Base-by-base conservation (phyloP, 2,888 invertebrate genomes). In the Carpatolechia fugitivella region DNA sequence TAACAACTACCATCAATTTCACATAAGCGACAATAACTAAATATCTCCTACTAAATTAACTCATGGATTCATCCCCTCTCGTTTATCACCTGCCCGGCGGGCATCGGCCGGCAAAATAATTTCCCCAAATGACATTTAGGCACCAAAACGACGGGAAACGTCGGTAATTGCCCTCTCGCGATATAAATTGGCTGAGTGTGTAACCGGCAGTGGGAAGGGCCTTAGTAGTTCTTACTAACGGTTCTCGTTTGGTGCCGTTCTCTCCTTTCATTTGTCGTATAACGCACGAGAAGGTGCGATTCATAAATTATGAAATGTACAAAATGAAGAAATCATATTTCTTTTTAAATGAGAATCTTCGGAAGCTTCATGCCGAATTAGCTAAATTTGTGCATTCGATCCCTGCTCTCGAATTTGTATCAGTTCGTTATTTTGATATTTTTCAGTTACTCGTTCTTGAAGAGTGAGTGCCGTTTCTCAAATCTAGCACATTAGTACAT, bases 141-240 rank as follows among this genome's bases (percentile, higher is more conserved):
- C 72, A 68, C 68, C 72, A 72, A 83, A 82, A 78, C 73, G 81
- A 74, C 78, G 82, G 77, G 80, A 81, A 82, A 75, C 74, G 72
- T 71, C 72, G 66, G 82, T 84, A 84, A 85, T 85, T 82, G 82
- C 83, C 83, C 79, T 76, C 83, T 79, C 80, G 80, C 77, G 69
- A 74, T 82, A 83, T 83, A 86, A 85, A 85, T 85, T 85, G 84
- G 80, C 82, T 78, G 82, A 83, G 83, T 81, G 80, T 80, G 79
- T 78, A 78, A 73, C 80, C 80, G 79, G 76, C 75, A 77, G 75
- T 75, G 74, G 78, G 80, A 74, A 74, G 80, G 76, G 69, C 73
- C 70, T 24, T 54, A 36, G n/a, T n/a, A n/a, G 52, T 47, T 56
- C 56, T 62, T 77, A 82, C 80, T 68, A 63, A 13, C 16, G 4